Evolutionary conservation across 2,113 vertebrate species (phyloP).

Genomic region (Herpetotheres cachinnans): DNA sequence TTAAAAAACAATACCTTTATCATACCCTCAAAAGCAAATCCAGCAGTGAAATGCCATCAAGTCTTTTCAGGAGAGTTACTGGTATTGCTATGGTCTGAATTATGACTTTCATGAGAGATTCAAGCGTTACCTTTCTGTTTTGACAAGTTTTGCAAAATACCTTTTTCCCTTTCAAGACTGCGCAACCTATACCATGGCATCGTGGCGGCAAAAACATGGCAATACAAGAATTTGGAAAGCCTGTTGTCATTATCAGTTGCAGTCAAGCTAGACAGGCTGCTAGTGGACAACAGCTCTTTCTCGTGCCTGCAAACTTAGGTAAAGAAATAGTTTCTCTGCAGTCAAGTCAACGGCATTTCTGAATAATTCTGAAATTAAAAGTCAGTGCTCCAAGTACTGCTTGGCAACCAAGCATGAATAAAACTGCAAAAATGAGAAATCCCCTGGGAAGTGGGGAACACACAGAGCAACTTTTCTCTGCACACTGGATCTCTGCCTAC

Average conservation of each 20-base stretch:
- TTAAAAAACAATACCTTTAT: neutral
- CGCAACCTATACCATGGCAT: neutral
- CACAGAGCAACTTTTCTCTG: neutral
- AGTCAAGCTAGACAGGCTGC: neutral
- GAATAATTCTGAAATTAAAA: neutral
- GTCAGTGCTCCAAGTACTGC: neutral
- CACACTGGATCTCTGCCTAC: neutral
- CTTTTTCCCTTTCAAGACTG: neutral
- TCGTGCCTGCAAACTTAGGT: neutral
- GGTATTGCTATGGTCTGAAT: neutral
- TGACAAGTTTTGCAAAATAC: neutral
- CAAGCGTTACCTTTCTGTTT: neutral
- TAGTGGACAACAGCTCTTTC: neutral
- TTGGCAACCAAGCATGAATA: neutral
- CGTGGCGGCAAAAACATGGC: neutral
- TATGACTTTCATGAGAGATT: neutral
- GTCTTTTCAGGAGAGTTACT: neutral
- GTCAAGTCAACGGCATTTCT: neutral
- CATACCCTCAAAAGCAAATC: neutral
- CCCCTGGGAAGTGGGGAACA: neutral
- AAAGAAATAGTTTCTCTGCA: neutral
- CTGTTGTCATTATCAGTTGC: neutral
- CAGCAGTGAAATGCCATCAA: neutral
- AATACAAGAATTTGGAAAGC: neutral
- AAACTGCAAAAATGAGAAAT: neutral